phyloP scores from a whole-genome alignment of 2,888 invertebrate genomes.

The Liodrosophila aerea region DNA sequence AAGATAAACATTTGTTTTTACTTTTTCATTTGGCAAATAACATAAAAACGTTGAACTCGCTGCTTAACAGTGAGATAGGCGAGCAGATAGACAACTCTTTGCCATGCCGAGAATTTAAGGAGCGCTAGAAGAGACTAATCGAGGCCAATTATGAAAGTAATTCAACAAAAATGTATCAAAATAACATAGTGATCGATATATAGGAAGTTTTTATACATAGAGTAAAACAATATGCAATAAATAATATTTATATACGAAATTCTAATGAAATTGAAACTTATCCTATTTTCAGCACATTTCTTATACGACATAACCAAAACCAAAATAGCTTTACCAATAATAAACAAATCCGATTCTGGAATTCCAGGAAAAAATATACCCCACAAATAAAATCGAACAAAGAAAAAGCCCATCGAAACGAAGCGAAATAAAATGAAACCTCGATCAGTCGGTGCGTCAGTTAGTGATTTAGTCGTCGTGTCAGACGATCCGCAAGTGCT shows the following conservation, averaged over 20 bases:
- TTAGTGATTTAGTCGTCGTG: constrained; percentile 21
- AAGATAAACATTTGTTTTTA: constrained; percentile 77
- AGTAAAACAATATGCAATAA: too few relatives aligned
- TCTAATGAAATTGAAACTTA: too few relatives aligned
- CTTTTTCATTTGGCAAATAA: constrained; percentile 76
- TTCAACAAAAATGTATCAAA: background rate
- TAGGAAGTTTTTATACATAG: too few relatives aligned
- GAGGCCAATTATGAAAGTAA: background rate
- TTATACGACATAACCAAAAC: background rate
- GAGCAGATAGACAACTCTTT: constrained; percentile 16
- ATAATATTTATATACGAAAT: too few relatives aligned
- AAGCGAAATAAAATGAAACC: too few relatives aligned
- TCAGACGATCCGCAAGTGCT: constrained; percentile 53
- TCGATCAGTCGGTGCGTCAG: constrained; percentile 16
- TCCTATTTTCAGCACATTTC: too few relatives aligned
- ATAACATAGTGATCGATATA: too few relatives aligned
- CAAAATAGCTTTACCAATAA: background rate
- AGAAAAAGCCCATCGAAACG: background rate
- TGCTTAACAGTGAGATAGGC: constrained; percentile 14
- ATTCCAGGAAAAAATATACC: constrained; percentile 4
- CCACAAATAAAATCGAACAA: constrained; percentile 6
- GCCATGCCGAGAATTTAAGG: constrained; percentile 10
- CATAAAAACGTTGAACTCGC: constrained; percentile 71
- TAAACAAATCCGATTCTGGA: background rate
- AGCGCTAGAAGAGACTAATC: background rate